phyloP scores from a whole-genome alignment of 2,797 vertebrate genomes.

The Etheostoma perlongum region DNA sequence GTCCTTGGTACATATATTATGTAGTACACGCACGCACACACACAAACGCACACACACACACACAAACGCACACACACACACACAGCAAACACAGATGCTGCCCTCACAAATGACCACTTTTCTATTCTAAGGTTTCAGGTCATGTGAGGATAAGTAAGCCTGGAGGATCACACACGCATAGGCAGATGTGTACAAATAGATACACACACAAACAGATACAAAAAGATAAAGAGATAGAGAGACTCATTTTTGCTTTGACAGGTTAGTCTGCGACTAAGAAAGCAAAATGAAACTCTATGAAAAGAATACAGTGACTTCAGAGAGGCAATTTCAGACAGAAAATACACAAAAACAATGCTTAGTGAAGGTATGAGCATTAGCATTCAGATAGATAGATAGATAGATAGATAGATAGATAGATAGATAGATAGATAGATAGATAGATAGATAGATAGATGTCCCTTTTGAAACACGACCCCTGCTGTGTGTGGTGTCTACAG shows the following conservation, averaged over 20 bases:
- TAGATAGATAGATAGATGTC: neutral
- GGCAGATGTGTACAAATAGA: neutral
- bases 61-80: neutral
- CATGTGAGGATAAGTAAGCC: conserved; percentile 15
- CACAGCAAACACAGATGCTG: conserved; percentile 12
- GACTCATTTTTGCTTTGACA: conserved; percentile 6
- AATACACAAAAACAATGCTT: neutral
- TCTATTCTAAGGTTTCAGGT: conserved; percentile 41
- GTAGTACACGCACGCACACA: neutral
- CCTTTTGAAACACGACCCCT: too few relatives aligned
- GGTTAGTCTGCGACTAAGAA: conserved; percentile 10
- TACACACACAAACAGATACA: neutral
- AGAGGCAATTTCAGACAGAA: conserved; percentile 23
- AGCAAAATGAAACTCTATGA: conserved; percentile 14
- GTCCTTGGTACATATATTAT: conserved; percentile 20
- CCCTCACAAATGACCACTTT: conserved; percentile 35
- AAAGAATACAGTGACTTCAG: neutral
- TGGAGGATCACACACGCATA: conserved; percentile 4
- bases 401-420: neutral
- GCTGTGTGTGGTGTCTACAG: conserved; percentile 6
- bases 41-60: conserved; percentile 4
- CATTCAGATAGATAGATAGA: neutral
- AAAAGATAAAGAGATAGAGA: neutral
- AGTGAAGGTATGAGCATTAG: neutral
- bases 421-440: neutral